Base-by-base conservation (phyloP, 2,797 vertebrate genomes). In the Pampus argenteus region DNA sequence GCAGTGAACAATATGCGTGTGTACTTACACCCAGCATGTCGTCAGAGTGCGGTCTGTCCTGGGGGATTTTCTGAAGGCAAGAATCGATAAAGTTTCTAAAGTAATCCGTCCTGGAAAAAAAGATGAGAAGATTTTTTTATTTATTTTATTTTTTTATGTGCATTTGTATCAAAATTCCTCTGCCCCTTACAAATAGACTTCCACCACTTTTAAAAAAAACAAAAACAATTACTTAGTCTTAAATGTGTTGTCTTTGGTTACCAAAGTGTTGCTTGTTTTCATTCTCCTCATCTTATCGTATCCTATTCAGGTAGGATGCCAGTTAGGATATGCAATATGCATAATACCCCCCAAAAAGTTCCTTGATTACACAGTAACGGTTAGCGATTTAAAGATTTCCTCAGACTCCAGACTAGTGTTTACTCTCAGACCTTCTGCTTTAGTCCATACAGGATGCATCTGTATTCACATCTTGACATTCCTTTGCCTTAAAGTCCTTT, bases 1-100 rank as follows among this genome's bases (percentile, higher is more conserved):
- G 25, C 6, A 34, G 36, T 13, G 40, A 25, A 17, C 31, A 34
- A 34, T 18, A 22, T 52, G 50, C 15, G 50, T 25, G 17, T 20
- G 10, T 13, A 87, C 95, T 93, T 89, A 99, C 98, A 93, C 98
- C 97, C 91, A 98, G 94, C 94, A 99, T 96, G 92, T 98, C 98
- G 66, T 98, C 96, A 78, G 98, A 99, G 90, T 96, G 97, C 26
- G 97, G 98, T 79, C 98, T 94, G 94, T 99, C 98, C 93, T 99
- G 97, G 90, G 97, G 97, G 89, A 98, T 97, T 95, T 99, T 99
- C 95, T 99, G 97, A 93, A 99, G 97, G 93, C 98, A 99, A 93
- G 98, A 99, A 94, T 99, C 98, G 71, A 98, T 92, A 93, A 99
- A 99, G 94, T 99, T 99, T 92, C 97, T 95, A 93, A 99, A 99